phyloP scores from a whole-genome alignment of 2,797 vertebrate species.

The Tiaroga cobitis region DNA sequence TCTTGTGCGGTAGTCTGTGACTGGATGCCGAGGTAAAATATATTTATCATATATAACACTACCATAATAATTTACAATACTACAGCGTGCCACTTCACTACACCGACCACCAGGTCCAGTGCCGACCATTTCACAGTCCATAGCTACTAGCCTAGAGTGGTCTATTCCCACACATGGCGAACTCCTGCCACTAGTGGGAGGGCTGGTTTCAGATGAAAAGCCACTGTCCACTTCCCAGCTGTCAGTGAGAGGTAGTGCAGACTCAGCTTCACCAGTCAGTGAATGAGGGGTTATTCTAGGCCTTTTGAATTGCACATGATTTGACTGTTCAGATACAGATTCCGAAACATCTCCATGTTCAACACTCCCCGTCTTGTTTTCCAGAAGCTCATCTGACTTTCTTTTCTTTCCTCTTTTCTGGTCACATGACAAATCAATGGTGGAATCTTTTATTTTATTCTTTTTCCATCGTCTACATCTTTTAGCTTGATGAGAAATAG shows the following conservation, averaged over 20 bases:
- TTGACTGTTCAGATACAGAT: neutral
- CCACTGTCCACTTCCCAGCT: slow-evolving; percentile 78
- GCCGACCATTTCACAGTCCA: slow-evolving; percentile 99
- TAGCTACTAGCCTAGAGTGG: slow-evolving; percentile 76
- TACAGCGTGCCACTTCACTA: slow-evolving; percentile 91
- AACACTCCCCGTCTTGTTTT: neutral
- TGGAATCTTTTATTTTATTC: neutral
- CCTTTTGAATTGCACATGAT: slow-evolving; percentile 36
- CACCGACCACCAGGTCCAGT: slow-evolving; percentile 84
- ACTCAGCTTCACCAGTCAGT: neutral
- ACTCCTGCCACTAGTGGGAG: slow-evolving; percentile 70
- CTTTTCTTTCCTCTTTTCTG: slow-evolving; percentile 39
- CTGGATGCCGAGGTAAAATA: slow-evolving; percentile 78
- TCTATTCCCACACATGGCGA: slow-evolving; percentile 63
- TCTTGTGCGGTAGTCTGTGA: slow-evolving; percentile 87
- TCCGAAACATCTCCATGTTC: neutral
- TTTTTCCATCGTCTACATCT: neutral
- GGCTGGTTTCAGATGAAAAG: slow-evolving; percentile 74
- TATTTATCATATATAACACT: slow-evolving; percentile 90
- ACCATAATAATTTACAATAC: slow-evolving; percentile 86
- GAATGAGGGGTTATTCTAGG: neutral
- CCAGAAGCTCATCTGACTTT: slow-evolving; percentile 24
- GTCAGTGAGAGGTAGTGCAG: slow-evolving; percentile 42
- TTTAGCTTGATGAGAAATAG: slow-evolving; percentile 8
- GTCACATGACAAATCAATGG: neutral